Evolutionary conservation across 1,140 invertebrate species (phyloP), one percentile per base, ranked within the genome.

Genomic region (Drosophila subobscura): DNA sequence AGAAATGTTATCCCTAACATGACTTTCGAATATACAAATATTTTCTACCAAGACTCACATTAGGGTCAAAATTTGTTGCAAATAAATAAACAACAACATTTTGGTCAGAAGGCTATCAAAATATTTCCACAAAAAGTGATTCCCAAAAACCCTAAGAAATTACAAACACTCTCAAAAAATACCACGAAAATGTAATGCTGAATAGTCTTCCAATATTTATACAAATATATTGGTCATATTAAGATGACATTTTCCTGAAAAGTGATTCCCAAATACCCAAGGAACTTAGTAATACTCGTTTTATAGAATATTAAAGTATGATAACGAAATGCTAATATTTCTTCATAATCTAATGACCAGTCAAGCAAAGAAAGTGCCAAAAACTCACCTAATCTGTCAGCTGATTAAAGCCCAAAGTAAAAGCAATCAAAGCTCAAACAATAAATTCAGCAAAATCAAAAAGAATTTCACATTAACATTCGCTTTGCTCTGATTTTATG

Each of bases 401-500:
- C 14, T 52, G 25, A 54, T 12, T 4, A 45, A 54, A 58, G 25
- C 20, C 20, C 20, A 20, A 45, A 54, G 14, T 29, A 42, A 60
- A 59, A 33, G n/a, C 27, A 49, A 42, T 10, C 29, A 37, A 37
- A 52, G 40, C 22, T 52, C 12, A 27, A n/a, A 16, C 20, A 25
- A 67, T 42, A 61, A 53, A 52, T 49, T 33, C 49, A 60, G 66
- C 33, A 53, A 53, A 56, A 73, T 64, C 58, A 64, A 70, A 72
- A 67, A 63, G 67, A 46, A 72, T 64, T 50, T n/a, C 52, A 59
- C 33, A 58, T 57, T 46, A 66, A 46, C 16, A 58, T 57, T 46
- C 56, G 42, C n/a, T 16, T 55, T 68, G 65, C 25, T 51, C 42
- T 33, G 51, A 53, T 42, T 52, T 37, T 57, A 56, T 40, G 37